Percentiles rank a stretch among this genome's conserved stretches.
Evolutionary conservation across 1,140 invertebrate species (phyloP).

Genomic region (Idris sp.): DNA sequence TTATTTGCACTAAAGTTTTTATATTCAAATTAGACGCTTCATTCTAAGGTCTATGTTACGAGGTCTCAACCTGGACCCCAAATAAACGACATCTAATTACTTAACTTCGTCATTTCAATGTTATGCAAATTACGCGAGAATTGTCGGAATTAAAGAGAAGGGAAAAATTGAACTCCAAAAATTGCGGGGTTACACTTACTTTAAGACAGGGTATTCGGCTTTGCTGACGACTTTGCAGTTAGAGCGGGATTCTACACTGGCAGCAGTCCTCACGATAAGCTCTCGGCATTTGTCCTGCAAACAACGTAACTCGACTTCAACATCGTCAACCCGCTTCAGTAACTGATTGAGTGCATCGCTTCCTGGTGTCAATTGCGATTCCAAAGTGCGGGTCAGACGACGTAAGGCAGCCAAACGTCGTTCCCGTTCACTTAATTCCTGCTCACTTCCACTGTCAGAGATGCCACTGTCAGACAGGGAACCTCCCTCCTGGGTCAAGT

Average conservation of each 20-base stretch:
- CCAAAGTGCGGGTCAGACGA: constrained; percentile 83
- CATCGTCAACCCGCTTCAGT: constrained; percentile 84
- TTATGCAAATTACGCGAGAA: constrained; percentile 67
- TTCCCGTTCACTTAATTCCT: constrained; percentile 85
- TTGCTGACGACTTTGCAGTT: constrained; percentile 8
- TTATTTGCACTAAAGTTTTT: constrained; percentile 54
- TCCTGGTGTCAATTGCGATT: constrained; percentile 82
- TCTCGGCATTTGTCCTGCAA: constrained; percentile 88
- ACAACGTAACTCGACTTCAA: constrained; percentile 87
- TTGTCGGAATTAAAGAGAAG: constrained; percentile 15
- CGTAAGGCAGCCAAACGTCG: constrained; percentile 83
- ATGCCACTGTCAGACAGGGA: constrained; percentile 87
- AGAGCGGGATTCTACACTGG: constrained; percentile 74
- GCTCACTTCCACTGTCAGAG: constrained; percentile 87
- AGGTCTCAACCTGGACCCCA: constrained; percentile 56
- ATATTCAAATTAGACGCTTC: constrained; percentile 69
- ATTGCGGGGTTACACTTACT: constrained; percentile 42
- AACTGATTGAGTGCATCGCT: constrained; percentile 80
- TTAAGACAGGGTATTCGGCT: constrained; percentile 44
- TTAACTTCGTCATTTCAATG: constrained; percentile 67
- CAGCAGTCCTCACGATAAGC: constrained; percentile 83
- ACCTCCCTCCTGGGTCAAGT: constrained; percentile 76
- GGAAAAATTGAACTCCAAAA: constrained; percentile 7
- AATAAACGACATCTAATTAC: constrained; percentile 68
- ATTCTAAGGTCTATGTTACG: constrained; percentile 64